These are phyloP conservation scores for Acholoe squamosa DNA, from an alignment of 2,888 invertebrate species.

Conservation along the genomic window DNA sequence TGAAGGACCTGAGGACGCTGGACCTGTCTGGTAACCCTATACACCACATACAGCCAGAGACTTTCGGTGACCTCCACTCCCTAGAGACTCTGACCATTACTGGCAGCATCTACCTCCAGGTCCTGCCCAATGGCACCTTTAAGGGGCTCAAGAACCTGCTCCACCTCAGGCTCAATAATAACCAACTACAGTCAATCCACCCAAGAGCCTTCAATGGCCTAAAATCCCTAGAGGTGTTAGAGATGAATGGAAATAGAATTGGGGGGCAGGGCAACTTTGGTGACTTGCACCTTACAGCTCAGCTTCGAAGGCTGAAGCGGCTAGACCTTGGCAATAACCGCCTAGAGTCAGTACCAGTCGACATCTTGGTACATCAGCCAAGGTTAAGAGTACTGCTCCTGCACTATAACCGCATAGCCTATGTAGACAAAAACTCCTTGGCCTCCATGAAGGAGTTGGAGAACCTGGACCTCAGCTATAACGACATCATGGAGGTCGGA, in stretches of 20 bases:
- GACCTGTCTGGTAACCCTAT: slow-evolving; percentile 93
- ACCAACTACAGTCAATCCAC: slow-evolving; percentile 57
- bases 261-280: slow-evolving; percentile 61
- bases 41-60: slow-evolving; percentile 63
- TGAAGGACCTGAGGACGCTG: slow-evolving; percentile 87
- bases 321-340: slow-evolving; percentile 62
- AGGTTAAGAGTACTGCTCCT: slow-evolving; percentile 51
- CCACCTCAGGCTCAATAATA: slow-evolving; percentile 58
- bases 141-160: slow-evolving; percentile 57
- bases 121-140: slow-evolving; percentile 61
- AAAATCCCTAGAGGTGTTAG: slow-evolving; percentile 55
- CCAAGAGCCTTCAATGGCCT: slow-evolving; percentile 61
- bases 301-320: slow-evolving; percentile 6
- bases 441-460: slow-evolving; percentile 23
- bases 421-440: slow-evolving; percentile 32
- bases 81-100: slow-evolving; percentile 56
- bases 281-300: slow-evolving; percentile 28
- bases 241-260: slow-evolving; percentile 58
- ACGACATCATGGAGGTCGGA: slow-evolving; percentile 62
- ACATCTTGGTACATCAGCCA: slow-evolving; percentile 34
- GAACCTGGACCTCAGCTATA: slow-evolving; percentile 59
- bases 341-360: slow-evolving; percentile 32
- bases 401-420: slow-evolving; percentile 62
- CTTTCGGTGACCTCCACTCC: slow-evolving; percentile 49
- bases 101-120: slow-evolving; percentile 50